phyloP scores from a whole-genome alignment of 2,113 vertebrate species.

The Tyto alba region DNA sequence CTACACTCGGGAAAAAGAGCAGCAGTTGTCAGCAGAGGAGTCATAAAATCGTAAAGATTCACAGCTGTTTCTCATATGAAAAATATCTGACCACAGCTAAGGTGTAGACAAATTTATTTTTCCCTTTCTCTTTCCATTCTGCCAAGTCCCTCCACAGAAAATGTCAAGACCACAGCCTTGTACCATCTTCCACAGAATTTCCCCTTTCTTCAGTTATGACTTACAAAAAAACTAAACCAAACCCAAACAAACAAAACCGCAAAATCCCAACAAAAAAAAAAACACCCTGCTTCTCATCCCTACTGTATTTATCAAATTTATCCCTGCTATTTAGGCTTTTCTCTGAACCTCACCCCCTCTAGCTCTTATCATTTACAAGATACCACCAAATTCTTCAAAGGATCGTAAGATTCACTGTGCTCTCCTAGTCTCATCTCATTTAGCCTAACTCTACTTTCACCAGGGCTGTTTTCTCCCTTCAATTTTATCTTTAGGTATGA shows the following conservation, averaged over 20 bases:
- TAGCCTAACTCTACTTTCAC: neutral
- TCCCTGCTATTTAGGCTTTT: neutral
- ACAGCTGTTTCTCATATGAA: neutral
- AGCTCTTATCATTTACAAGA: neutral
- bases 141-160: neutral
- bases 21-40: neutral
- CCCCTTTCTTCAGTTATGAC: neutral
- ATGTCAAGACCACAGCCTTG: neutral
- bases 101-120: neutral
- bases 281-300: neutral
- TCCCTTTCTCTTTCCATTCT: neutral
- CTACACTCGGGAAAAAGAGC: neutral
- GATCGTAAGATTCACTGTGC: neutral
- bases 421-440: neutral
- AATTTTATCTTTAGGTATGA: neutral
- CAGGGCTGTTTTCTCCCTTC: neutral
- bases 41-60: neutral
- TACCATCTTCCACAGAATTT: neutral
- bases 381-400: neutral
- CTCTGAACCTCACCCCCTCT: neutral
- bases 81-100: neutral
- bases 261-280: neutral
- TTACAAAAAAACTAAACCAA: neutral
- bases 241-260: neutral
- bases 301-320: neutral